Evolutionary conservation across 92 coral and sea anemone genomes (phyloP).

Genomic region (Anthopleura xanthogrammica): DNA sequence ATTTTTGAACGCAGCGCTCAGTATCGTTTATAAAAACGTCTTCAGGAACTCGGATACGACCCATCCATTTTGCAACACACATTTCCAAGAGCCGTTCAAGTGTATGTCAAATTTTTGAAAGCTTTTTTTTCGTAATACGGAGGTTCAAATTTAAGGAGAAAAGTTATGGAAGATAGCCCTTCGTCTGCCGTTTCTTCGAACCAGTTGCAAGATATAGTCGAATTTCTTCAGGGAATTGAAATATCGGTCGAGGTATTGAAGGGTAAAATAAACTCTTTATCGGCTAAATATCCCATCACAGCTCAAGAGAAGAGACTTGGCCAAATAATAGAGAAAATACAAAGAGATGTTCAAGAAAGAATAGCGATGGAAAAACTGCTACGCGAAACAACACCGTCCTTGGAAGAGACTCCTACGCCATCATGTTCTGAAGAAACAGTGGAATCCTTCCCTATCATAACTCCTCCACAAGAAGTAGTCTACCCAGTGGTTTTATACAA

Average conservation of each 20-base stretch:
- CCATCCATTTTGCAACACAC: too few species aligned
- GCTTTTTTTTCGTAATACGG: background rate
- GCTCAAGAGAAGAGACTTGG: slow-evolving; percentile 25
- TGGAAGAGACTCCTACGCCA: slow-evolving; percentile 9
- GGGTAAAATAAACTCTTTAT: slow-evolving; percentile 2
- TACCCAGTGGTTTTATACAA: slow-evolving; percentile 26
- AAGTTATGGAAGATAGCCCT: background rate
- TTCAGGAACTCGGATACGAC: too few species aligned
- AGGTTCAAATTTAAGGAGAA: background rate
- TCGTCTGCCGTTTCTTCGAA: background rate
- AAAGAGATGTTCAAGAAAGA: slow-evolving; percentile 22
- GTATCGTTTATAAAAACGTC: too few species aligned
- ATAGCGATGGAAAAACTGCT: slow-evolving; percentile 1
- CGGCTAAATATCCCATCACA: slow-evolving; percentile 38
- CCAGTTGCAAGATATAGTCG: slow-evolving; percentile 8
- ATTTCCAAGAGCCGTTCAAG: too few species aligned
- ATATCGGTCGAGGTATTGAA: slow-evolving; percentile 12
- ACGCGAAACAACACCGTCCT: slow-evolving; percentile 3
- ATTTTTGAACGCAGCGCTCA: too few species aligned
- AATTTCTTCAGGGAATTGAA: slow-evolving; percentile 21
- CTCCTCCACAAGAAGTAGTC: slow-evolving; percentile 22
- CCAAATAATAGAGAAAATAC: slow-evolving; percentile 26
- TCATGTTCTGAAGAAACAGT: slow-evolving; percentile 10
- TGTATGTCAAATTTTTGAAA: too few species aligned
- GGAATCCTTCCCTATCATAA: slow-evolving; percentile 24